Evolutionary conservation across 2,888 invertebrate genomes (phyloP).

Genomic region (Tachina lurida): DNA sequence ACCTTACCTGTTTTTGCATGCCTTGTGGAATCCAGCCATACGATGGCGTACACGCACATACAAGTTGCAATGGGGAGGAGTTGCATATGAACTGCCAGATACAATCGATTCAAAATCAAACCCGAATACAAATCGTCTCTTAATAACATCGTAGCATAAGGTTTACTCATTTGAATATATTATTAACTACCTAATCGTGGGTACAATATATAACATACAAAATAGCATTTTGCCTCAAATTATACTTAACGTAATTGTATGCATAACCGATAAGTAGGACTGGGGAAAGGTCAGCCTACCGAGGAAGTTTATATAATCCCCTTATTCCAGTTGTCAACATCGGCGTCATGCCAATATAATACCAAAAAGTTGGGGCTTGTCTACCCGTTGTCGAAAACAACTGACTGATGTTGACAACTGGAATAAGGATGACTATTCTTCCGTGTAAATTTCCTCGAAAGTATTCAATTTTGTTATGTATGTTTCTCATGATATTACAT

Average conservation of each 20-base stretch:
- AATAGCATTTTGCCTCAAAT: conserved; percentile 56
- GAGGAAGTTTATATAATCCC: background rate
- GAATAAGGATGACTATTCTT: background rate
- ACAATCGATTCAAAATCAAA: conserved; percentile 62
- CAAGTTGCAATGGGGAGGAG: conserved; percentile 96
- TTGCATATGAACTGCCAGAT: conserved; percentile 92
- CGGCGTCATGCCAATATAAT: too few relatives aligned
- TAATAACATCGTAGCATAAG: conserved; percentile 72
- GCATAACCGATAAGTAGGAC: background rate
- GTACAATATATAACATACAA: conserved; percentile 45
- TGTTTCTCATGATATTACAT: background rate
- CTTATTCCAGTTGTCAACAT: too few relatives aligned
- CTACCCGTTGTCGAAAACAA: too few relatives aligned
- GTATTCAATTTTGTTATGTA: conserved; percentile 6
- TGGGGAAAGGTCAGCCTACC: conserved; percentile 25
- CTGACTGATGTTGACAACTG: too few relatives aligned
- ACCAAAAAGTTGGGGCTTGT: too few relatives aligned
- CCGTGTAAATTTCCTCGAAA: conserved; percentile 1
- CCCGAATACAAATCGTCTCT: conserved; percentile 69
- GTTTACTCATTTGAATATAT: conserved; percentile 38
- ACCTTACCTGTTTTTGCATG: conserved; percentile 93
- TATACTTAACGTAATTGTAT: conserved; percentile 30
- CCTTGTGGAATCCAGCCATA: conserved; percentile 94
- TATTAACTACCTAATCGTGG: conserved; percentile 31
- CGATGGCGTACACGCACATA: conserved; percentile 96